Evolutionary conservation across 2,888 invertebrate species (phyloP).

Genomic region (Heliconius ismenius): DNA sequence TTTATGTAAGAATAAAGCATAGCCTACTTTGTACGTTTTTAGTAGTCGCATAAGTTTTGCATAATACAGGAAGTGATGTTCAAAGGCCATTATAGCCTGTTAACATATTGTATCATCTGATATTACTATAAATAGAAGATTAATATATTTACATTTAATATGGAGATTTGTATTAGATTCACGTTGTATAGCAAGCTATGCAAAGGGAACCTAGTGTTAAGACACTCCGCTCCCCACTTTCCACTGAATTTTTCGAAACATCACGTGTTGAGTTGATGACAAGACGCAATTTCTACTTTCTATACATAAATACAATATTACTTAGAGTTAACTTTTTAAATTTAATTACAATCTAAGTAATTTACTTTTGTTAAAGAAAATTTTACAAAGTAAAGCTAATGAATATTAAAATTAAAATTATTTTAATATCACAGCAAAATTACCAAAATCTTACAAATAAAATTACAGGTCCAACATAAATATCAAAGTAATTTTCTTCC

Average conservation of each 20-base stretch:
- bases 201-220: too few species aligned
- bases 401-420: not conserved
- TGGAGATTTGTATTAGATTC: not conserved
- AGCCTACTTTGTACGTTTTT: not conserved
- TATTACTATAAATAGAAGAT: not conserved
- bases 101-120: not conserved
- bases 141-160: not conserved
- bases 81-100: not conserved
- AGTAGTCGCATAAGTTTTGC: not conserved
- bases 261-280: too few species aligned
- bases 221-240: too few species aligned
- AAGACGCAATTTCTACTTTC: not conserved
- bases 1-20: not conserved
- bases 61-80: constrained; percentile 15
- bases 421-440: constrained; percentile 1
- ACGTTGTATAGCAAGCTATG: too few species aligned
- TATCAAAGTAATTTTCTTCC: constrained; percentile 25
- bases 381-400: not conserved
- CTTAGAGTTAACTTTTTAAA: not conserved
- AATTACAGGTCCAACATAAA: constrained; percentile 25
- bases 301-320: not conserved
- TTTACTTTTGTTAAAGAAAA: not conserved
- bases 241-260: too few species aligned
- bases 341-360: not conserved
- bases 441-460: constrained; percentile 6